Conservation (phyloP, 2,888 invertebrate species). For the Leucophenga maculata region DNA sequence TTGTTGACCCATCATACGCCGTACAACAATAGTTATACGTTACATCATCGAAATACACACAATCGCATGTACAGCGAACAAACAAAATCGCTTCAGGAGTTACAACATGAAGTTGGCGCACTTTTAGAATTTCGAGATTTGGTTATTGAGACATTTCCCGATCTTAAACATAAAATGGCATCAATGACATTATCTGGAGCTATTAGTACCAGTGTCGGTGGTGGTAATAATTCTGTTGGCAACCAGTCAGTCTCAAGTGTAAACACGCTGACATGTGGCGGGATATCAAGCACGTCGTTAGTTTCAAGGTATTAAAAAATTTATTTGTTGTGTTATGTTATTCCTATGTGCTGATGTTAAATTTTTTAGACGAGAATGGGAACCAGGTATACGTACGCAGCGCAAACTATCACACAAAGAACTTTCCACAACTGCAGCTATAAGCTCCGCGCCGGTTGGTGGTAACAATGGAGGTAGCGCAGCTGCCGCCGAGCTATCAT, state of each 20-base stretch:
- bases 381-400: constrained; percentile 83
- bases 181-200: constrained; percentile 75
- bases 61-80: constrained; percentile 83
- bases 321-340: constrained; percentile 6
- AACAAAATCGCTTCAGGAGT: constrained; percentile 92
- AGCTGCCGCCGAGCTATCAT: constrained; percentile 52
- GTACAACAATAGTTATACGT: constrained; percentile 63
- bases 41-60: constrained; percentile 77
- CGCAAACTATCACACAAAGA: constrained; percentile 74
- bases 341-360: constrained; percentile 10
- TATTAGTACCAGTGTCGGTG: constrained; percentile 48
- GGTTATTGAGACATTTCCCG: constrained; percentile 95
- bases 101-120: constrained; percentile 94
- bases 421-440: constrained; percentile 59
- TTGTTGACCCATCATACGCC: constrained; percentile 63
- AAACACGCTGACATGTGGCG: constrained; percentile 67
- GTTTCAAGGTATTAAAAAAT: constrained; percentile 60
- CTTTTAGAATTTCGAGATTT: constrained; percentile 92
- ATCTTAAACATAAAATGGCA: constrained; percentile 89
- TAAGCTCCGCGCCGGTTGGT: constrained; percentile 21
- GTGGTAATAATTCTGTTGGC: constrained; percentile 53
- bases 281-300: constrained; percentile 69
- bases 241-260: constrained; percentile 47
- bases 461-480: constrained; percentile 33
- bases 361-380: constrained; percentile 78